phyloP scores from a whole-genome alignment of 1,140 invertebrate species.

The Epicauta chinensis region DNA sequence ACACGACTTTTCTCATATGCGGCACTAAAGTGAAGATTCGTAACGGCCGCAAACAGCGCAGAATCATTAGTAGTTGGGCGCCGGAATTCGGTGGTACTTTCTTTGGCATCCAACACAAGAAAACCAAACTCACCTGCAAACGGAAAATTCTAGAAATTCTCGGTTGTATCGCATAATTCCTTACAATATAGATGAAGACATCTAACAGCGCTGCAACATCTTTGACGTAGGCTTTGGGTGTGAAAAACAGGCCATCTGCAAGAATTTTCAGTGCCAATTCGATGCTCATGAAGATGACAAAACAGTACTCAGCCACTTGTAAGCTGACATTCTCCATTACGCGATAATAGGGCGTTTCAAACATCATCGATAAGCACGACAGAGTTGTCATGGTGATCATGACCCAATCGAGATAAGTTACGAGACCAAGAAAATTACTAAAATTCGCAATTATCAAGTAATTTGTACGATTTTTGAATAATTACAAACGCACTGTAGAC shows the following conservation, averaged over 20 bases:
- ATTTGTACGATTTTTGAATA: neutral
- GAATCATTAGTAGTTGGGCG: constrained; percentile 92
- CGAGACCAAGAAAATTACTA: constrained; percentile 94
- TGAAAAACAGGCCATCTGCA: constrained; percentile 97
- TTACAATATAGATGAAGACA: constrained; percentile 95
- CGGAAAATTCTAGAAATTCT: neutral
- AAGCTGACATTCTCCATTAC: constrained; percentile 79
- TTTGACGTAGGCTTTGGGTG: constrained; percentile 96
- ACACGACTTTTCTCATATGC: constrained; percentile 99
- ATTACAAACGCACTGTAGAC: constrained; percentile 74
- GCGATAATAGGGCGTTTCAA: constrained; percentile 87
- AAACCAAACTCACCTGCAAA: constrained; percentile 80
- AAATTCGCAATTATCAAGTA: constrained; percentile 38
- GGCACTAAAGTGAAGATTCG: constrained; percentile 97
- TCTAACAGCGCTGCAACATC: constrained; percentile 95
- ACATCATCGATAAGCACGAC: constrained; percentile 98
- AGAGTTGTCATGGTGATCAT: constrained; percentile 98
- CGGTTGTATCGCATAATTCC: constrained; percentile 23
- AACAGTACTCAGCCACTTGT: constrained; percentile 95
- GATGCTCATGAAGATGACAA: constrained; percentile 97
- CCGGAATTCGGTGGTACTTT: constrained; percentile 86
- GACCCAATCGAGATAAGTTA: constrained; percentile 98
- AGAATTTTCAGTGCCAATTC: constrained; percentile 94
- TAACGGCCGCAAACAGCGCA: constrained; percentile 91
- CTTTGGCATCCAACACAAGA: constrained; percentile 93